phyloP scores from a whole-genome alignment of 2,888 invertebrate species.

The Pseudeuparius sepicola region DNA sequence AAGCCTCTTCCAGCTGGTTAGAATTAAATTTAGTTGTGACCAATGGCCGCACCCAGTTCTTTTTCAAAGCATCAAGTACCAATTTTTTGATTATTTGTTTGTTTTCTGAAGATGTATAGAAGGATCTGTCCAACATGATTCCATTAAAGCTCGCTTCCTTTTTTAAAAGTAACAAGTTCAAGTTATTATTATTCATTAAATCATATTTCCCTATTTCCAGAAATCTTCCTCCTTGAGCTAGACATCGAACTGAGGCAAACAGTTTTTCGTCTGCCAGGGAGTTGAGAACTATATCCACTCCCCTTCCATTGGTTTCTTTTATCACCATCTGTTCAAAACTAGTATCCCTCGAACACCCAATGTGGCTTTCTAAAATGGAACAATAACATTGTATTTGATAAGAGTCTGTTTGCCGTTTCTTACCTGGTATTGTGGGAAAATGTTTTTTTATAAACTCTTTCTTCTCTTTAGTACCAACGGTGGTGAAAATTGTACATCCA shows the following conservation, averaged over 20 bases:
- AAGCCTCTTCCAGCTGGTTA: constrained; percentile 59
- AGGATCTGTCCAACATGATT: constrained; percentile 54
- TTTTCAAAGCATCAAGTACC: too few relatives aligned
- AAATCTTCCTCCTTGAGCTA: constrained; percentile 56
- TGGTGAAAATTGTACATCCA: constrained; percentile 59
- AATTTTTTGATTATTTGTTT: too few relatives aligned
- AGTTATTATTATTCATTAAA: constrained; percentile 53
- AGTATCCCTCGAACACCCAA: constrained; percentile 62
- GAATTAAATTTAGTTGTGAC: constrained; percentile 7
- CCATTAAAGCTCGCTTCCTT: constrained; percentile 69
- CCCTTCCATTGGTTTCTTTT: constrained; percentile 68
- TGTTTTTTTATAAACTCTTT: constrained; percentile 48
- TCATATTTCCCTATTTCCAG: constrained; percentile 84
- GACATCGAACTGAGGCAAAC: constrained; percentile 54
- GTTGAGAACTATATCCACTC: constrained; percentile 87
- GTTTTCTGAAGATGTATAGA: constrained; percentile 13
- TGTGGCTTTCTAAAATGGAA: constrained; percentile 20
- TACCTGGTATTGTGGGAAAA: constrained; percentile 43
- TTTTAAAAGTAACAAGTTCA: constrained; percentile 57
- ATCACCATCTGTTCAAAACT: constrained; percentile 82
- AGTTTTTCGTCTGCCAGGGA: constrained; percentile 89
- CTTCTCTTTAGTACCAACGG: constrained; percentile 58
- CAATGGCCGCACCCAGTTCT: too few relatives aligned
- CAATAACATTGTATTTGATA: too few relatives aligned
- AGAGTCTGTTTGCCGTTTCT: too few relatives aligned